phyloP scores from a whole-genome alignment of 2,888 invertebrate species.

The Poecilobothrus nobilitatus region DNA sequence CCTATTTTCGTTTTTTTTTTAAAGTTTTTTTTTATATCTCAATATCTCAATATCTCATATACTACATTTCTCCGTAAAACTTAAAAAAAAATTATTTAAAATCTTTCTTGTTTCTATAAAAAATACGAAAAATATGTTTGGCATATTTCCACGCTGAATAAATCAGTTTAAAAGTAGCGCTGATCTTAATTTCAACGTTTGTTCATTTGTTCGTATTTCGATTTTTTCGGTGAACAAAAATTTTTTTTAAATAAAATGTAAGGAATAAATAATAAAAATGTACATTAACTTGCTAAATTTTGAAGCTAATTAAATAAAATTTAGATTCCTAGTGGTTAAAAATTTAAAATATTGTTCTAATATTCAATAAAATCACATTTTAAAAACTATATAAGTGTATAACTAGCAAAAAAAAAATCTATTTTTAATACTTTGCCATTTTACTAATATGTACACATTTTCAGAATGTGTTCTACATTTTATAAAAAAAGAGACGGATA shows the following conservation, averaged over 20 bases:
- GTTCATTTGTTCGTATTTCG: too few relatives aligned
- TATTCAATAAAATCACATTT: too few relatives aligned
- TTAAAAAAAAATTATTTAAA: background rate
- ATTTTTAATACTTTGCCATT: background rate
- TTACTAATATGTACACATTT: too few relatives aligned
- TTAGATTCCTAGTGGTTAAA: too few relatives aligned
- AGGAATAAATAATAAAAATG: background rate
- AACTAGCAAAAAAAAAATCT: too few relatives aligned
- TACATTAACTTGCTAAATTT: background rate
- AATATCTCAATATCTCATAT: too few relatives aligned
- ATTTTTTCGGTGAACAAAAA: too few relatives aligned
- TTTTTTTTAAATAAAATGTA: background rate
- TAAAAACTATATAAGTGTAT: too few relatives aligned
- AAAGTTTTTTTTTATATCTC: too few relatives aligned
- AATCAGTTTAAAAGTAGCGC: background rate
- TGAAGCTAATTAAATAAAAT: background rate
- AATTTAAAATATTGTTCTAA: too few relatives aligned
- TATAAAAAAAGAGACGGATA: background rate
- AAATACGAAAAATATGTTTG: background rate
- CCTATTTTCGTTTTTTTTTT: too few relatives aligned
- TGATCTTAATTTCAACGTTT: background rate
- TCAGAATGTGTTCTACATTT: background rate
- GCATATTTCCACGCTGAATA: background rate
- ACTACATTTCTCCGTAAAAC: too few relatives aligned
- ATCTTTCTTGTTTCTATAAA: background rate